These are phyloP conservation scores for Callorhinus ursinus DNA, from an alignment of 2,113 vertebrate genomes.

Conservation along the genomic window DNA sequence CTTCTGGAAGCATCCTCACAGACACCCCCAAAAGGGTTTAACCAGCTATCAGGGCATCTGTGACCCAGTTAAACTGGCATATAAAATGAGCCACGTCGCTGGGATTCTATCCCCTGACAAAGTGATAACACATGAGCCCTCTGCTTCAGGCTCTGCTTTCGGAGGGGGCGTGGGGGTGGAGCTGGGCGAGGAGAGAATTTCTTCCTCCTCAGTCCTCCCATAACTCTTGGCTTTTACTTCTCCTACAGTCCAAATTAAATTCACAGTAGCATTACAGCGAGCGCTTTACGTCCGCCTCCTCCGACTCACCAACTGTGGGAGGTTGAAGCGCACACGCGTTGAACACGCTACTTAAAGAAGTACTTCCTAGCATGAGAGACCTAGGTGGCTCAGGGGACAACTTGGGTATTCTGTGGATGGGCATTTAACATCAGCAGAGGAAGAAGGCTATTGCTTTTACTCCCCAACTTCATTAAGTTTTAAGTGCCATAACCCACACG, in stretches of 20 bases:
- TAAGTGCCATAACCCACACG: background rate
- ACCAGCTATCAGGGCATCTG: background rate
- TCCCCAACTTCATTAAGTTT: background rate
- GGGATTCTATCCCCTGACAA: background rate
- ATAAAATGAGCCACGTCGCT: background rate
- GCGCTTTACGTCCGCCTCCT: background rate
- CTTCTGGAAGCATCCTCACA: background rate
- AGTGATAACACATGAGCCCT: background rate
- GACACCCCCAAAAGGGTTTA: background rate
- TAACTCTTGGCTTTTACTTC: background rate
- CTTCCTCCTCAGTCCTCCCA: background rate
- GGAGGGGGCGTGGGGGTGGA: background rate
- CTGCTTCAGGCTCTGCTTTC: background rate
- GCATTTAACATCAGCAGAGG: no score
- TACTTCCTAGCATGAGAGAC: background rate
- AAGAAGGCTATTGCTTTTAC: background rate
- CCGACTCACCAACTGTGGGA: background rate
- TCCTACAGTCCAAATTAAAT: background rate
- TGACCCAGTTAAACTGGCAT: background rate
- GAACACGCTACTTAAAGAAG: background rate
- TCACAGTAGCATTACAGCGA: background rate
- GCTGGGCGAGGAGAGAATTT: background rate
- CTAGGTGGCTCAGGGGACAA: background rate
- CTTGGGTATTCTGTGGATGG: rapidly evolving
- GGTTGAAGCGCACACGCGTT: rapidly evolving